Base-by-base conservation (phyloP, 2,888 invertebrate species). In the Tipula lateralis region DNA sequence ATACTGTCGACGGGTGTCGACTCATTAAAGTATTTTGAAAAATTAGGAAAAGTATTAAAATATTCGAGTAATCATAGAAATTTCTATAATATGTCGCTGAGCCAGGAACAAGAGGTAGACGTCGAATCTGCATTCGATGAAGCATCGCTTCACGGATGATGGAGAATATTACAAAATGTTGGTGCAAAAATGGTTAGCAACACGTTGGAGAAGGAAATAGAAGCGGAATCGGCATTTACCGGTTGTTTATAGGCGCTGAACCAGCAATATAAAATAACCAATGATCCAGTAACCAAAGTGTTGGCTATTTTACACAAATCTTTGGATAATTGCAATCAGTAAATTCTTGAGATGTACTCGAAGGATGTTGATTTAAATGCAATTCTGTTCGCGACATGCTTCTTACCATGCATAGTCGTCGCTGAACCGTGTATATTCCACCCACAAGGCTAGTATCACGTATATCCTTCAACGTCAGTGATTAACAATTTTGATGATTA, bases 121-220 rank as follows among this genome's bases (percentile, higher is more conserved):
- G 98, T 98, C 0, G 98, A 98, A 88, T 92, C 93, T 86, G 96
- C 97, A 0, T 95, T 98, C 93, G 94, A 94, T 83, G 88, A 94
- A 0, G 96, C 97, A 0, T 92, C 95, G 0, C 91, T 90, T 50
- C 88, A 93, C 44, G 98, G 98, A 0, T 95, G 98, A 87, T 98
- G 98, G 98, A 97, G 98, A 19, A 95, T 98, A 85, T 90, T 98
- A 82, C 95, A 98, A 91, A 98, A 98, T 89, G 94, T 98, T 98
- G 86, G 98, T 98, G 0, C 94, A 94, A 29, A 95, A 93, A 87
- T 98, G 98, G 98, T 91, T 98, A n/a, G 90, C 95, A 0, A 93
- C n/a, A n/a, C 92, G 0, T 91, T 98, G 19, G 98, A 98, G 89
- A 98, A 98, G 91, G 96, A 95, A 89, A 94, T 98, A 92, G 98